Conservation (phyloP, 2,113 vertebrate genomes). For the Eidolon helvum region DNA sequence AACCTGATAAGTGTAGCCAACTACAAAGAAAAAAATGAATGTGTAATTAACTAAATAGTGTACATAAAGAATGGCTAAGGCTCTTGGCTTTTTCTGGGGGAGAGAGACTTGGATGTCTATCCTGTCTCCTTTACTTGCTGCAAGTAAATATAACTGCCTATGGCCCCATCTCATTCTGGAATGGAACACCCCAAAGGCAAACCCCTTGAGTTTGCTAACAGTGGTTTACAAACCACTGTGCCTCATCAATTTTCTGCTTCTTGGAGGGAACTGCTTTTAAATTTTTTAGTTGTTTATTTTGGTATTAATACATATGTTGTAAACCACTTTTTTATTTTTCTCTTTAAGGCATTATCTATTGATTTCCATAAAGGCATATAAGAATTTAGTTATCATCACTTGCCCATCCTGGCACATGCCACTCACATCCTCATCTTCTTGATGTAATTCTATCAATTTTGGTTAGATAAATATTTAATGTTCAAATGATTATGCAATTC, state of each 20-base stretch:
- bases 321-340: neutral
- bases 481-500: neutral
- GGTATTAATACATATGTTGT: neutral
- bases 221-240: neutral
- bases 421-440: neutral
- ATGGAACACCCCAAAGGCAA: neutral
- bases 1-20: neutral
- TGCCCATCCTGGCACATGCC: neutral
- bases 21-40: neutral
- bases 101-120: neutral
- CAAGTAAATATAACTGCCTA: neutral
- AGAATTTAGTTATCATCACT: neutral
- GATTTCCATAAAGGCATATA: neutral
- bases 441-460: neutral
- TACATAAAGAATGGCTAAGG: neutral
- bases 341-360: neutral
- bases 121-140: neutral
- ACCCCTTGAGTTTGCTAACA: neutral
- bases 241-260: neutral
- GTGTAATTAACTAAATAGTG: neutral
- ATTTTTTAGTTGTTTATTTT: neutral
- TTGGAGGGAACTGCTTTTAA: neutral
- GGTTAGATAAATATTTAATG: neutral
- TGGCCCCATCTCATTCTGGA: neutral
- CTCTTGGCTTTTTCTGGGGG: neutral